Percentiles rank a stretch among this genome's conserved stretches.
Evolutionary conservation across 2,797 vertebrate species (phyloP).

Genomic region (Sebastes taczanowskii): DNA sequence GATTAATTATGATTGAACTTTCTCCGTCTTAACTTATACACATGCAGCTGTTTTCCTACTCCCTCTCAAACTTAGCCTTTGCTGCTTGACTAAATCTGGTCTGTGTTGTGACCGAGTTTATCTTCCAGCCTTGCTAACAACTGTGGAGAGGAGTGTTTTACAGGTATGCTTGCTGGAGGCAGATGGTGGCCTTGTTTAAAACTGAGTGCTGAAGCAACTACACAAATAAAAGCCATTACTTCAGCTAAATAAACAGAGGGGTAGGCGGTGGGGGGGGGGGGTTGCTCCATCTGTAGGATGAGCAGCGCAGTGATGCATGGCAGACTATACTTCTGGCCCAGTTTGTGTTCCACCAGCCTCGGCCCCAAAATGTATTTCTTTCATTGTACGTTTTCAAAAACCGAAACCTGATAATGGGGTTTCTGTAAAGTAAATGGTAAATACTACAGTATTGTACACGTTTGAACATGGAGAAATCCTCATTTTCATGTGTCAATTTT

Average conservation of each 20-base stretch:
- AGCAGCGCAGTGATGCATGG: constrained; percentile 47
- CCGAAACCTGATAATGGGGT: not conserved
- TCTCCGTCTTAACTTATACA: not conserved
- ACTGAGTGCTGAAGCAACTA: constrained; percentile 40
- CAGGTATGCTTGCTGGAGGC: constrained; percentile 51
- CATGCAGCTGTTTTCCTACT: not conserved
- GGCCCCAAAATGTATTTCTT: constrained; percentile 2
- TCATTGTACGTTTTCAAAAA: not conserved
- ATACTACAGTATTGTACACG: too few species aligned
- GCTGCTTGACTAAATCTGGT: not conserved
- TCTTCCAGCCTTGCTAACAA: constrained; percentile 14
- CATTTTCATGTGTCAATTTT: not conserved
- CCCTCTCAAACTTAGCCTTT: not conserved
- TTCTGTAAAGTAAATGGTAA: not conserved
- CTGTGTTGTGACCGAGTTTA: not conserved
- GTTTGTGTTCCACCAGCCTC: constrained; percentile 32
- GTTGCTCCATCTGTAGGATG: constrained; percentile 49
- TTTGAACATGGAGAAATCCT: not conserved
- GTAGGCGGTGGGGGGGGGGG: not conserved
- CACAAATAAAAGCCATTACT: constrained; percentile 62
- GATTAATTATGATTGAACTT: not conserved
- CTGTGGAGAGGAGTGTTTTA: constrained; percentile 37
- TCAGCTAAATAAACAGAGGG: constrained; percentile 70
- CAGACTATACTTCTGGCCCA: constrained; percentile 42
- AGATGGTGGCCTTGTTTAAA: constrained; percentile 66